phyloP scores from a whole-genome alignment of 2,888 invertebrate species.

The Cantharis flavilabris region DNA sequence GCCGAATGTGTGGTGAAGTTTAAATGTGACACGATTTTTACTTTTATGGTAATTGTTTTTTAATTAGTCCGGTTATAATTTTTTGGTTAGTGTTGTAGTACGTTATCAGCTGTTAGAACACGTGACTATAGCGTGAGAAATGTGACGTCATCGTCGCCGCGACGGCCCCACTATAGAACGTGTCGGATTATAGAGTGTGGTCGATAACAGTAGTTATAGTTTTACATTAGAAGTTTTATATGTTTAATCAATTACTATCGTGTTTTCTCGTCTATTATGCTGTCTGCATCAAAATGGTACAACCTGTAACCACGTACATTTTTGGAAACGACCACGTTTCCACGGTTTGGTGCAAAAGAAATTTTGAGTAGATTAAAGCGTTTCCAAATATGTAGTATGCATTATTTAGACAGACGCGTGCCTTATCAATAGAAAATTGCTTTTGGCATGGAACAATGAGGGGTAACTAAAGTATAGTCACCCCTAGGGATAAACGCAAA shows the following conservation, averaged over 20 bases:
- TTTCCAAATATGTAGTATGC: not conserved
- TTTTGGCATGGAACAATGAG: constrained; percentile 19
- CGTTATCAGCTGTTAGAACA: constrained; percentile 39
- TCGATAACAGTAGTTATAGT: constrained; percentile 34
- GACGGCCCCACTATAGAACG: constrained; percentile 35
- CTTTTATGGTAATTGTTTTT: not conserved
- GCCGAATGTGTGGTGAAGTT: not conserved
- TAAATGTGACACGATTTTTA: not conserved
- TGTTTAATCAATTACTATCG: constrained; percentile 30
- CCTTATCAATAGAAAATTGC: constrained; percentile 11
- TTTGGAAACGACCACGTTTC: not conserved
- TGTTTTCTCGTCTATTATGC: constrained; percentile 7
- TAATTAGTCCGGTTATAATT: constrained; percentile 21
- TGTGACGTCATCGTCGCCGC: constrained; percentile 39
- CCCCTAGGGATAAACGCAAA: constrained; percentile 24
- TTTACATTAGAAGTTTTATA: constrained; percentile 31
- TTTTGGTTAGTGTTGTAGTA: constrained; percentile 20
- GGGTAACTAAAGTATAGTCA: constrained; percentile 19
- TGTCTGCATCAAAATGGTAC: not conserved
- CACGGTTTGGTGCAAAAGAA: not conserved
- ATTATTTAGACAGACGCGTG: constrained; percentile 14
- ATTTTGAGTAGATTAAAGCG: not conserved
- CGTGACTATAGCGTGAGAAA: constrained; percentile 38
- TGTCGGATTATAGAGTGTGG: constrained; percentile 33
- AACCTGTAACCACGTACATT: not conserved